Base-by-base conservation (phyloP, 2,888 invertebrate species). In the Panopea generosa region DNA sequence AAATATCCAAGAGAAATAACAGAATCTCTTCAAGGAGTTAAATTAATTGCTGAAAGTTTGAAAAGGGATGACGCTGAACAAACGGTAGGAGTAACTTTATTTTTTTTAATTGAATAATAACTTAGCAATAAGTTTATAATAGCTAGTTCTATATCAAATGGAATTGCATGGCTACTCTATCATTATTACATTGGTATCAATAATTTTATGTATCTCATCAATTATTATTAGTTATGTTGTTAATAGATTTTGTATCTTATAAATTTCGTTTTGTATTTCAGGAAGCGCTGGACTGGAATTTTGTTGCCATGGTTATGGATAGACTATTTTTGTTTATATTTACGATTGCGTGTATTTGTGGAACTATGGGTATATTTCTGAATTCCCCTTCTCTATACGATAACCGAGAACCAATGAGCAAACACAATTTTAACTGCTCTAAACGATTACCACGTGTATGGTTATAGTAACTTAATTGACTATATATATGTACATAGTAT, bases 281-380 rank as follows among this genome's bases (percentile, higher is more conserved):
- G 91, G 86, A 88, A n/a, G 85, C 87, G 66, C 90, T 91, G 70
- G 92, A 92, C 74, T 91, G 92, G 92, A 91, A 91, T 75, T 92
- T 91, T 77, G 90, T 92, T 18, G 91, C 91, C 56, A 89, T 91
- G 88, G 91, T 92, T 27, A 77, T 92, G 47, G 92, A 91, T 77
- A 80, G 91, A 18, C 77, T 92, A 27, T 91, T 91, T 61, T 84
- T 92, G 16, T 89, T 88, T 84, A 83, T 91, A 52, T 92, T 91
- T 80, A 89, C 89, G 7, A 88, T 88, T 4, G 90, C 91, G 49
- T 91, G 91, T 74, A 78, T 91, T n/a, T 89, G 90, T 40, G 91
- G 91, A 4, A 91, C 91, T 0, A 86, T 90, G 33, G 90, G 90
- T 11, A 90, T 92, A 77, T 91, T 92, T 69, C 83, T 90, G 29